Percentiles rank a stretch among this genome's conserved stretches.
These are phyloP conservation scores for Dryobates pubescens DNA, from an alignment of 2,797 vertebrate genomes.

Conservation along the genomic window DNA sequence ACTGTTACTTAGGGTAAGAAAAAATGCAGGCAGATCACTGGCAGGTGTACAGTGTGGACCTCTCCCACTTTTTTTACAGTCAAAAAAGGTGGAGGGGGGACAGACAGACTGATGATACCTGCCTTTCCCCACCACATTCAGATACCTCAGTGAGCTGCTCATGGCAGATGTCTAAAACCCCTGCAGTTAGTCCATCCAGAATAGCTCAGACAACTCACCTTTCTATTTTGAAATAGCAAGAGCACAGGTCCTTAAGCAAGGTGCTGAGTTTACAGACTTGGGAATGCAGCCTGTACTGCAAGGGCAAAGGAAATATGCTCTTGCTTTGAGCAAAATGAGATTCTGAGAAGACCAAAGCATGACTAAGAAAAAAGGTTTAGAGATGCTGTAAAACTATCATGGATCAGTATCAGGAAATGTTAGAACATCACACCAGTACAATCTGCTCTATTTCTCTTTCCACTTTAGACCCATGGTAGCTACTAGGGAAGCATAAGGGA, in stretches of 20 bases:
- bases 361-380: not conserved
- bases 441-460: not conserved
- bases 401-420: not conserved
- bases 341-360: not conserved
- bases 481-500: not conserved
- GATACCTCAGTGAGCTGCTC: not conserved
- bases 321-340: not conserved
- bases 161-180: not conserved
- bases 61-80: not conserved
- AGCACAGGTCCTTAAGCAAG: not conserved
- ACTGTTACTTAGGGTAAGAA: not conserved
- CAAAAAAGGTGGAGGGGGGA: no score
- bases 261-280: not conserved
- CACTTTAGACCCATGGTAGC: not conserved
- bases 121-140: not conserved
- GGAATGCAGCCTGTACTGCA: not conserved
- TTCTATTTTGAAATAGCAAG: not conserved
- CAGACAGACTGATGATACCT: not conserved
- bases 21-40: not conserved
- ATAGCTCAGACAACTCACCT: not conserved
- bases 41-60: not conserved
- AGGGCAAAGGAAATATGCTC: not conserved
- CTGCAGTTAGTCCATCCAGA: not conserved
- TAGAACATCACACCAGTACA: not conserved
- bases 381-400: not conserved